Conservation (phyloP, 2,797 vertebrate species). For the Chelonia mydas region DNA sequence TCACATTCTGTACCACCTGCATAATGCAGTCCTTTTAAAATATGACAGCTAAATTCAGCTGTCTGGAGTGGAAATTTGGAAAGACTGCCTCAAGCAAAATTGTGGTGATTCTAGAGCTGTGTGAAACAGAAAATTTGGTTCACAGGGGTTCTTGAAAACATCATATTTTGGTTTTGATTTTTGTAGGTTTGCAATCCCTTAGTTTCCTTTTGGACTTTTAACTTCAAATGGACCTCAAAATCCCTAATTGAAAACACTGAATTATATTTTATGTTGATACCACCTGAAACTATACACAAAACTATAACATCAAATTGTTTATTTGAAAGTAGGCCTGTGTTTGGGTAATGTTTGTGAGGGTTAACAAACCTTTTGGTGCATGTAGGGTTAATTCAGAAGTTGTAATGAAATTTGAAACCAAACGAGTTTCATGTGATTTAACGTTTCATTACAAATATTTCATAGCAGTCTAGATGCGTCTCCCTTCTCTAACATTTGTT, state of each 20-base stretch:
- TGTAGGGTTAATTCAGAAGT: neutral
- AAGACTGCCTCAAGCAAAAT: conserved; percentile 51
- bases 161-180: neutral
- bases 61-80: conserved; percentile 62
- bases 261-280: neutral
- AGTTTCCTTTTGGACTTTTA: neutral
- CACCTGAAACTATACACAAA: neutral
- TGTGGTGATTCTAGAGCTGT: conserved; percentile 40
- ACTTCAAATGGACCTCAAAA: neutral
- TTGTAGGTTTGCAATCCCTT: neutral
- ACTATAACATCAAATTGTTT: neutral
- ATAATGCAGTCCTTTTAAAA: conserved; percentile 57
- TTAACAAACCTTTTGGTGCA: neutral
- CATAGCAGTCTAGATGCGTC: neutral
- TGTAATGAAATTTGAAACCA: neutral
- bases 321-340: neutral
- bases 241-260: neutral
- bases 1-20: conserved; percentile 69
- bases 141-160: conserved; percentile 7
- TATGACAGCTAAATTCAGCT: conserved; percentile 71
- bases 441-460: neutral
- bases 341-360: neutral
- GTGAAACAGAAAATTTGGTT: conserved; percentile 46
- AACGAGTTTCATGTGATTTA: neutral
- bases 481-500: neutral